Conservation (phyloP, 2,797 vertebrate species). For the Leptodactylus fallax region DNA sequence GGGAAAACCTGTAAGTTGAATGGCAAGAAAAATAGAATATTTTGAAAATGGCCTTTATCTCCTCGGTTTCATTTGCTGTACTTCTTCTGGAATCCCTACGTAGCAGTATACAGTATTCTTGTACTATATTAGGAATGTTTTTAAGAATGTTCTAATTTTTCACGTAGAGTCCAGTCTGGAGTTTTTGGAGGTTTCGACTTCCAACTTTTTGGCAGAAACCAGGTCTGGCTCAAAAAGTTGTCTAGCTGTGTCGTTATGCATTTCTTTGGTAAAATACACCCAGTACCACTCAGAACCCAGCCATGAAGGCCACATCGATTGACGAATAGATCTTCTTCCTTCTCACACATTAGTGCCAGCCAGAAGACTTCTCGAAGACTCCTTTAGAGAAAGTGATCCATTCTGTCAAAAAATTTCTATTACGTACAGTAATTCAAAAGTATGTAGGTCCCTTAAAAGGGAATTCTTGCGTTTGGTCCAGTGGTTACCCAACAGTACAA, state of each 20-base stretch:
- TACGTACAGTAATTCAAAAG: background rate
- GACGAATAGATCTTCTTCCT: background rate
- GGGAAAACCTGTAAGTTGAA: background rate
- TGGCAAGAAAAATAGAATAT: too few species aligned
- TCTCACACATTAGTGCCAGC: background rate
- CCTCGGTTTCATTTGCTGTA: background rate
- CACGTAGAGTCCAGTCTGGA: background rate
- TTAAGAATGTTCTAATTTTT: background rate
- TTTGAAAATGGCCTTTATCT: background rate
- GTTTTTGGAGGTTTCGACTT: too few species aligned
- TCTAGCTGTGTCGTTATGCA: too few species aligned
- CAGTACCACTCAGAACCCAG: background rate
- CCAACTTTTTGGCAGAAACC: too few species aligned
- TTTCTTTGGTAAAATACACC: too few species aligned
- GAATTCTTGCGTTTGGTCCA: too few species aligned
- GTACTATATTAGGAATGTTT: too few species aligned
- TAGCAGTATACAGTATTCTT: conserved; percentile 23
- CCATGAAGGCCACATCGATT: background rate
- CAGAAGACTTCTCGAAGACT: background rate
- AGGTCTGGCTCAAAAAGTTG: too few species aligned
- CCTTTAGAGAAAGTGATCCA: background rate
- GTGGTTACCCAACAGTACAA: too few species aligned
- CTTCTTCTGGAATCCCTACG: background rate
- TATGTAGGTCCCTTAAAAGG: too few species aligned
- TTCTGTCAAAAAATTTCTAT: background rate